A percentile compares a stretch with the other conserved stretches of the same genome.
phyloP scores from a whole-genome alignment of 2,797 vertebrate genomes.

The Halcyon smyrnensis region DNA sequence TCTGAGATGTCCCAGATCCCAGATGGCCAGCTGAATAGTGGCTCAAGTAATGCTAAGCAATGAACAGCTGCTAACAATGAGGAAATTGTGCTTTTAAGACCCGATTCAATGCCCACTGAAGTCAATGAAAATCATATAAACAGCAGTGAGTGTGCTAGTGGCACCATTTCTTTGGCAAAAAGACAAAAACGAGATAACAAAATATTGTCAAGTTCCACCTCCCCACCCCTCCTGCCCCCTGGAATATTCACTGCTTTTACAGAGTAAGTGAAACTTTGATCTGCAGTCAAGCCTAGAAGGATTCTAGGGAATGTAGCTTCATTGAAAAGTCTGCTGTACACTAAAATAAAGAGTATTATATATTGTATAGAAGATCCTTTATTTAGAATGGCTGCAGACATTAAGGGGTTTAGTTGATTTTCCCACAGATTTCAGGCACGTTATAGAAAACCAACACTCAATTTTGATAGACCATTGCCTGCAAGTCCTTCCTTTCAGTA shows the following conservation, averaged over 20 bases:
- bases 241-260: background rate
- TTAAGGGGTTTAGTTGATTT: background rate
- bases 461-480: background rate
- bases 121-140: constrained; percentile 61
- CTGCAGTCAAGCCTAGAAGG: background rate
- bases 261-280: background rate
- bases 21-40: constrained; percentile 58
- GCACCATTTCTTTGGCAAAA: constrained; percentile 24
- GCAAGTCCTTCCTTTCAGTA: background rate
- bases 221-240: too few species aligned
- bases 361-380: background rate
- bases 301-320: background rate
- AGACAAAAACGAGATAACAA: background rate
- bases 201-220: background rate
- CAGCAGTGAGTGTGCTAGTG: constrained; percentile 19
- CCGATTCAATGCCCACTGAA: constrained; percentile 3
- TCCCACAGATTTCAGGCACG: background rate
- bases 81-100: constrained; percentile 73
- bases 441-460: background rate
- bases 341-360: background rate
- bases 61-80: constrained; percentile 82
- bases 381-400: background rate
- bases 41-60: constrained; percentile 62
- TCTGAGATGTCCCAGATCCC: constrained; percentile 52
- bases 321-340: background rate